Base-by-base conservation (phyloP, 2,113 vertebrate species). In the Mastomys natalensis region DNA sequence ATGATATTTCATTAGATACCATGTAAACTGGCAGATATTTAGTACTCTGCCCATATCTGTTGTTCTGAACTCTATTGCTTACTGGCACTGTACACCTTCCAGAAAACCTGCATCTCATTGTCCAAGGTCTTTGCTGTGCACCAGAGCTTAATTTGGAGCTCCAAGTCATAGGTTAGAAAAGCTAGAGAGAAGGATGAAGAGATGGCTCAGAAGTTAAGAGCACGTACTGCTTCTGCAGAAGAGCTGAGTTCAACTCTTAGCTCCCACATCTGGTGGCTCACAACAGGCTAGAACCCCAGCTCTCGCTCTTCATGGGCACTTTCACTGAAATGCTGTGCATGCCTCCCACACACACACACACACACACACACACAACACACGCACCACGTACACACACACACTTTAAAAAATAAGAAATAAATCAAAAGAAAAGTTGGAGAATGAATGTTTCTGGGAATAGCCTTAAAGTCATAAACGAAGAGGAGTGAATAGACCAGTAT, bases 61-160 rank as follows among this genome's bases (percentile, higher is more conserved):
- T 26, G 3, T 84, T 72, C 40, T 82, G 17, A 26, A 3, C n/a
- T 85, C 58, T 1, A 17, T 76, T 31, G 55, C 48, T 62, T 6
- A 37, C 29, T 53, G 48, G 40, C 31, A 81, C 31, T 1, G 15
- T 62, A 40, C 24, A 45, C 4, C 48, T 68, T 87, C 88, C 11
- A 43, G 31, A 88, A 88, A 88, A 88, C 60, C 48, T 94, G 66
- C 2, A 29, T 82, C 15, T 97, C 86, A 62, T 85, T 85, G 29
- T 76, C 37, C 26, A 66, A n/a, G 22, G 43, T 34, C 68, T 58
- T 87, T 95, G 5, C 21, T 77, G 40, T 58, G 21, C 26, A 62
- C 3, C 12, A 73, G 45, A 86, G 10, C 15, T 87, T 48, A 40
- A 76, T n/a, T 77, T 34, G 5, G 40, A 87, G 48, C 43, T 9